Evolutionary conservation across 2,113 vertebrate genomes (phyloP), one percentile per base, ranked within the genome.

Genomic region (Toxotes chatareus): DNA sequence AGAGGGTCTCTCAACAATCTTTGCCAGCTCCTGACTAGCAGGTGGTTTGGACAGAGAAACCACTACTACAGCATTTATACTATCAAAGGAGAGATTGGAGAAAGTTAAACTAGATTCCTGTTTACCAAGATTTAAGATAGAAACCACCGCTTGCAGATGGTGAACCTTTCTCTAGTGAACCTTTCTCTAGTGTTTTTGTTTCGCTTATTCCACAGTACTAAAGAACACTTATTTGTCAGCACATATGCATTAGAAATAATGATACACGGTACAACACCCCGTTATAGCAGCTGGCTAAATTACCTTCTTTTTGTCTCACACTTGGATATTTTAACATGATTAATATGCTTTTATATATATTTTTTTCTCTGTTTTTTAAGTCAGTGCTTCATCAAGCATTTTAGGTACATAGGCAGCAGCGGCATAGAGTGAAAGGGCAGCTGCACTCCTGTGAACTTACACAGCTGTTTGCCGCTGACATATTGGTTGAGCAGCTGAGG

Each of bases 1-100:
- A 80, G 61, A 62, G 46, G 42, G 78, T 83, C 73, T 73, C 67
- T 73, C 36, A 44, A 23, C 65, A 67, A 66, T 60, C 44, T 73
- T 34, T 44, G 16, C 62, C 40, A n/a, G 7, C 32, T 49, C 27
- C 49, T 68, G 36, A 74, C 19, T 36, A 31, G 36, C 55, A 63
- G 73, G 72, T 55, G 36, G 38, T 65, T 53, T 64, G 61, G 68
- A 82, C 42, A 68, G 32, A 32, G 5, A 69, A 80, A 60, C 19
- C 1, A 0, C 36, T 4, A 59, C 59, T 59, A 16, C 32, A n/a
- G 32, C 34, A 56, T 74, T 69, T 11, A 42, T 40, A 40, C 66
- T 51, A 23, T 32, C 1, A 1, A 36, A 63, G 17, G 53, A 53
- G 51, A 61, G 38, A 53, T 17, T 44, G 19, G 55, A 55, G 34